Evolutionary conservation across 2,888 invertebrate species (phyloP), one percentile per base, ranked within the genome.

Genomic region (Esperia sulphurella): DNA sequence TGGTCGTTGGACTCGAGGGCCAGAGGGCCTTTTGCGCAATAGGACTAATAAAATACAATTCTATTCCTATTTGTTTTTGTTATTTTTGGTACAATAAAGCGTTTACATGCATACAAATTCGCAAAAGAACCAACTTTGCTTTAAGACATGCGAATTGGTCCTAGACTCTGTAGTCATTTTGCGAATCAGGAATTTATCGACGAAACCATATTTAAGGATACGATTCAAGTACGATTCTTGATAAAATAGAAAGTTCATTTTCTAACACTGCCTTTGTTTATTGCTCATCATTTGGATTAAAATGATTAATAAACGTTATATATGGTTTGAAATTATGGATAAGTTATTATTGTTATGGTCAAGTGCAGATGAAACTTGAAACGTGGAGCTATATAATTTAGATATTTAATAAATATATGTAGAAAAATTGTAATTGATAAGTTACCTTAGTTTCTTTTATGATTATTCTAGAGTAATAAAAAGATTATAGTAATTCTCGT

Each of bases 381-480:
- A 78, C 76, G 78, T 45, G 49, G 82, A 83, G 87, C 87, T 88
- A 88, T 88, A 88, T 82, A 80, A 81, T 73, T 77, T 78, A 79
- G 66, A 65, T 71, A 64, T 45, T 46, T 43, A 46, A 48, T n/a
- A n/a, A n/a, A n/a, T n/a, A n/a, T n/a, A 61, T 57, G 55, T 62
- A 79, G 66, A 63, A 58, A 68, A 70, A 3, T 61, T 58, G 54
- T 74, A 71, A 79, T 71, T 73, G 47, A 69, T 86, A 87, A 83
- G 87, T 88, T 87, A 87, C 86, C 88, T 65, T 71, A 65, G 61
- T 62, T 67, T 70, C 58, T 61, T 50, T 53, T 51, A 41, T 41
- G 12, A 41, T 10, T 41, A 41, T 41, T 31, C 31, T 38, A 35
- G n/a, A n/a, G n/a, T 63, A 68, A 64, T 58, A 64, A 65, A 68